These are phyloP conservation scores for Limnephilus lunatus DNA, from an alignment of 2,888 invertebrate species.

Conservation along the genomic window DNA sequence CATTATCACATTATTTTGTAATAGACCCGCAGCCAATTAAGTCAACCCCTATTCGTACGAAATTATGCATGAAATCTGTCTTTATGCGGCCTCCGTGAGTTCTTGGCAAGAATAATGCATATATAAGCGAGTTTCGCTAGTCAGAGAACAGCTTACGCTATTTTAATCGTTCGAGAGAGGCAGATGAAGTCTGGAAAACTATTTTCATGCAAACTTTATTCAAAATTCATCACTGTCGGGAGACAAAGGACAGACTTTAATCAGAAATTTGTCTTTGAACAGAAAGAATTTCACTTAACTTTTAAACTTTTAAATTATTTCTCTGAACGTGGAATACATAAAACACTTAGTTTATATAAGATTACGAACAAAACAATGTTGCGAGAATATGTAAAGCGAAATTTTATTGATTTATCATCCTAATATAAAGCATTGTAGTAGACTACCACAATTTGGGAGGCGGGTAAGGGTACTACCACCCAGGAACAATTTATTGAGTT, in stretches of 20 bases:
- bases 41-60: background rate
- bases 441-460: too few species aligned
- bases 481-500: too few species aligned
- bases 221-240: background rate
- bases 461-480: too few species aligned
- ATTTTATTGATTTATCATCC: too few species aligned
- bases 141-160: background rate
- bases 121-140: background rate
- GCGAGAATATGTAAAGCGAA: too few species aligned
- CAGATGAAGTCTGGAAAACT: background rate
- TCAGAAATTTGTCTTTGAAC: background rate
- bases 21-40: background rate
- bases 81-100: background rate
- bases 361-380: too few species aligned
- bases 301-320: background rate
- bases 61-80: constrained; percentile 2
- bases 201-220: background rate
- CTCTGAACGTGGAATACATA: too few species aligned
- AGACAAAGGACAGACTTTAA: background rate
- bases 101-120: background rate
- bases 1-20: background rate
- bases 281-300: background rate
- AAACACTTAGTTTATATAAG: too few species aligned
- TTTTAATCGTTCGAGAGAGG: background rate
- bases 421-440: too few species aligned